Base-by-base conservation (phyloP, 2,113 vertebrate species). In the Sarotherodon lohbergeri region DNA sequence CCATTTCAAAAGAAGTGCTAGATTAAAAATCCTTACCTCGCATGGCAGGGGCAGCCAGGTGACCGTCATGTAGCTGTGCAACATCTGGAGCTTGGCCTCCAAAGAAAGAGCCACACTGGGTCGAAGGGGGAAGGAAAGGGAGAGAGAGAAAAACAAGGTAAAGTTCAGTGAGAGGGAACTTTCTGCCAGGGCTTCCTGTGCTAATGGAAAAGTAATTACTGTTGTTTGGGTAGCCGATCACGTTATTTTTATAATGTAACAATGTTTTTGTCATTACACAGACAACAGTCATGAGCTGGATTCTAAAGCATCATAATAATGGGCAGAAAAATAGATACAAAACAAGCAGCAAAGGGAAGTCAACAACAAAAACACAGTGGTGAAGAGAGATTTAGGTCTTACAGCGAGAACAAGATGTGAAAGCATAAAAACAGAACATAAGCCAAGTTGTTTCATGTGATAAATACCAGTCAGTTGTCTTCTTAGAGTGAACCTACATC, bases 61-160 rank as follows among this genome's bases (percentile, higher is more conserved):
- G 7, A 99, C 97, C 2, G 94, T 98, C 98, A 99, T 98, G 97
- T 99, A 99, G 96, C 96, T 97, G 95, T 99, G 98, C 84, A 99
- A 95, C 94, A 99, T 92, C 89, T 99, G 97, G 85, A 99, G 95
- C 87, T 99, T 99, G 5, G 98, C 98, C 85, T 99, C 98, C 95
- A 99, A 91, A 0, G 98, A 99, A 1, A 99, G 93, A 0, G 97
- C 97, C 87, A 99, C 97, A 1, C 98, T 99, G 87, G 6, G 27
- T 55, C 80, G 3, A 19, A 34, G 71, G 46, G 6, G 2, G 50
- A 78, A 27, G 41, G 73, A 54, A 56, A 27, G 73, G 63, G 39
- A 14, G 78, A 24, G 39, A 82, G 22, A 57, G 12, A 24, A 29
- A 78, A 11, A 80, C 13, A 17, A 59, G 24, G 80, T 50, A 56